Percentiles rank a stretch among this genome's conserved stretches.
Evolutionary conservation across 2,888 invertebrate species (phyloP).

Genomic region (Pristionchus japonicus): DNA sequence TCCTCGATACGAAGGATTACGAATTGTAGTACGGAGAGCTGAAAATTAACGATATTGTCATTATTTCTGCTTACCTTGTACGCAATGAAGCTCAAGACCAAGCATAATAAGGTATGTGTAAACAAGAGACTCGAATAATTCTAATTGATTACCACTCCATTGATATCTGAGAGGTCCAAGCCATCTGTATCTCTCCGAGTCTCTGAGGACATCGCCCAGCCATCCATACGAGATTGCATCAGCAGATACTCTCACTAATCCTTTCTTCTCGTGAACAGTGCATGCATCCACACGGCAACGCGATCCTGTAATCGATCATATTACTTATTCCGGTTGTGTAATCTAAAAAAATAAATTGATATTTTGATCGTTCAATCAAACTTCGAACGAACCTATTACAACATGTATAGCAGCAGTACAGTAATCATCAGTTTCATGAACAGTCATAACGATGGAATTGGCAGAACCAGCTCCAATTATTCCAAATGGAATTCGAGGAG

Average conservation of each 20-base stretch:
- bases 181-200: constrained; percentile 87
- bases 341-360: too few species aligned
- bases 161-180: constrained; percentile 87
- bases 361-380: too few species aligned
- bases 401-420: constrained; percentile 87
- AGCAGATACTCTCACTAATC: constrained; percentile 82
- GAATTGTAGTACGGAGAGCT: constrained; percentile 72
- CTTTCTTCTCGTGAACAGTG: constrained; percentile 81
- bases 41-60: constrained; percentile 41
- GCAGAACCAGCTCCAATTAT: constrained; percentile 84
- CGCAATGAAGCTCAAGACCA: too few species aligned
- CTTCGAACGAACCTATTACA: constrained; percentile 82
- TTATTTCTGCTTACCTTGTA: too few species aligned
- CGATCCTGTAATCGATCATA: constrained; percentile 80
- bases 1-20: constrained; percentile 70
- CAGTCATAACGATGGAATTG: constrained; percentile 85
- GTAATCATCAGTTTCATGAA: constrained; percentile 86
- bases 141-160: constrained; percentile 61
- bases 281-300: constrained; percentile 84
- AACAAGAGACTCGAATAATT: too few species aligned
- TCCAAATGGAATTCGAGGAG: constrained; percentile 81
- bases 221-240: constrained; percentile 88
- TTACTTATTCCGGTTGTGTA: too few species aligned
- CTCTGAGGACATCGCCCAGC: constrained; percentile 86
- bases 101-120: too few species aligned